phyloP scores from a whole-genome alignment of 2,113 vertebrate genomes.

The Terrapene triunguis region DNA sequence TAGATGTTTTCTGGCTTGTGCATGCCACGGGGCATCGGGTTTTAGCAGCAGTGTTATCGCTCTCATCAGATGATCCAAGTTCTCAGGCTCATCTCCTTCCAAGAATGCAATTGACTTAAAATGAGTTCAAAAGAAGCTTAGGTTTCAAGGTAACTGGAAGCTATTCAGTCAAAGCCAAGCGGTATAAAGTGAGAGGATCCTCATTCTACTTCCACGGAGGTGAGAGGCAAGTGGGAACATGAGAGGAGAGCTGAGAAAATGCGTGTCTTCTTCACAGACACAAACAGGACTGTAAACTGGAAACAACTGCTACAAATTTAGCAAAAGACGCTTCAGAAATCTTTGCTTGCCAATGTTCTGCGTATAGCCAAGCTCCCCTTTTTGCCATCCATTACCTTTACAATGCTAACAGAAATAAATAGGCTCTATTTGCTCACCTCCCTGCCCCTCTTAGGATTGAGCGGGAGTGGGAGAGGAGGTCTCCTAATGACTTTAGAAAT shows the following conservation, averaged over 20 bases:
- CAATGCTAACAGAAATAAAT: slow-evolving; percentile 10
- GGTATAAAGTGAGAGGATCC: slow-evolving; percentile 72
- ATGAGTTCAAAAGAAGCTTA: slow-evolving; percentile 86
- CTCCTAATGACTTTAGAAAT: not conserved
- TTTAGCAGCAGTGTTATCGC: slow-evolving; percentile 76
- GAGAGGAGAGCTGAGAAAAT: slow-evolving; percentile 65
- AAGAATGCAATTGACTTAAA: slow-evolving; percentile 83
- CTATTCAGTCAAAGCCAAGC: slow-evolving; percentile 84
- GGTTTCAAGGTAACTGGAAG: slow-evolving; percentile 85
- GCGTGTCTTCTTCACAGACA: slow-evolving; percentile 63
- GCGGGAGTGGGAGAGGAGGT: rapidly evolving
- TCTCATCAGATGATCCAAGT: slow-evolving; percentile 72
- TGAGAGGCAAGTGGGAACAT: slow-evolving; percentile 66
- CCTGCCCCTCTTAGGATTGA: not conserved
- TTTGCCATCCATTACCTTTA: slow-evolving; percentile 40
- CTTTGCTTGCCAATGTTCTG: slow-evolving; percentile 68
- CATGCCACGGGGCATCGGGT: slow-evolving; percentile 57
- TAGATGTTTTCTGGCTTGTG: slow-evolving; percentile 60
- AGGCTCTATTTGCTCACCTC: not conserved
- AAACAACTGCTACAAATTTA: slow-evolving; percentile 74
- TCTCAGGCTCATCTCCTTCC: slow-evolving; percentile 77
- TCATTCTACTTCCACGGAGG: slow-evolving; percentile 72
- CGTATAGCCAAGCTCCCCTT: slow-evolving; percentile 44
- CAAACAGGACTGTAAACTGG: slow-evolving; percentile 74
- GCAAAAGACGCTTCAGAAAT: slow-evolving; percentile 69